phyloP scores from a whole-genome alignment of 2,797 vertebrate species.

The Propithecus deckenii region DNA sequence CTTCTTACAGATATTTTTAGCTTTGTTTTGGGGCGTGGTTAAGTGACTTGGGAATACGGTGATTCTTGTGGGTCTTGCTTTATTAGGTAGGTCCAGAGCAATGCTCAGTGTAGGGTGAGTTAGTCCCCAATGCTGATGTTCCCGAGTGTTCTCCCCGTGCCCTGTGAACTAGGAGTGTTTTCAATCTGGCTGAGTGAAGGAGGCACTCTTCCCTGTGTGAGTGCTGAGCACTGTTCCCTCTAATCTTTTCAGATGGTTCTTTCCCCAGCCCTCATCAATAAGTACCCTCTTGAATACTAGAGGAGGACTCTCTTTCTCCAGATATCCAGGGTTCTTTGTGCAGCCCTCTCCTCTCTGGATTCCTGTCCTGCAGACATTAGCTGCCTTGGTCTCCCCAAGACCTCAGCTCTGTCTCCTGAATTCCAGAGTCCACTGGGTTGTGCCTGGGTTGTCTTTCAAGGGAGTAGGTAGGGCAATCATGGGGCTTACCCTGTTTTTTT shows the following conservation, averaged over 20 bases:
- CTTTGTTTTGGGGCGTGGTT: slow-evolving; percentile 6
- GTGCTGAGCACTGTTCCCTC: not conserved
- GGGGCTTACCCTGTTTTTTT: not conserved
- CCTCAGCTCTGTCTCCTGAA: not conserved
- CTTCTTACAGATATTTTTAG: not conserved
- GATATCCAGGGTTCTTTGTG: not conserved
- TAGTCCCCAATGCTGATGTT: not conserved
- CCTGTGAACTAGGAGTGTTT: not conserved
- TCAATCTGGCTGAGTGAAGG: not conserved
- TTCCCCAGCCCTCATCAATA: not conserved
- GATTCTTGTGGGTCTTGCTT: not conserved
- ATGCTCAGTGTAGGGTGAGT: not conserved
- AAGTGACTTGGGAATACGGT: not conserved
- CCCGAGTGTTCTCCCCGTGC: not conserved
- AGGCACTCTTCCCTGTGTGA: not conserved
- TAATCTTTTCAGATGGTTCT: not conserved
- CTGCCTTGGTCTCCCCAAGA: not conserved
- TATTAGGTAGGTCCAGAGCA: not conserved
- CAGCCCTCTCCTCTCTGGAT: not conserved
- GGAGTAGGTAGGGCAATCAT: not conserved
- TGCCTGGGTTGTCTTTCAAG: not conserved
- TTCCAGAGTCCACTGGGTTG: not conserved
- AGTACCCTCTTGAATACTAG: not conserved
- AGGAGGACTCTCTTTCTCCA: not conserved
- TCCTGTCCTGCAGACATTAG: not conserved